Percentiles rank a stretch among this genome's conserved stretches.
Conservation (phyloP, 2,888 invertebrate species). For the Ophion obscuratus region DNA sequence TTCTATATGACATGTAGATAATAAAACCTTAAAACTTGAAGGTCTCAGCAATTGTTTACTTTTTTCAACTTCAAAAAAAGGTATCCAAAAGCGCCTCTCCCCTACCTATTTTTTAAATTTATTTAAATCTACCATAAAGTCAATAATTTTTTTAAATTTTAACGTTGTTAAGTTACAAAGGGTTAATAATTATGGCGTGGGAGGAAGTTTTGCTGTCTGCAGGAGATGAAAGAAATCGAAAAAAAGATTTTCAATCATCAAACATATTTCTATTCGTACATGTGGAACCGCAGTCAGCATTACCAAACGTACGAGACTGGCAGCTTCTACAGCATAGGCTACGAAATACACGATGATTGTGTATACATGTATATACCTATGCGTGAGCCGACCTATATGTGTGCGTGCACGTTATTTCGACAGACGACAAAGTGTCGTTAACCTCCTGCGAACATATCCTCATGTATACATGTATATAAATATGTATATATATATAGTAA, state of each 20-base stretch:
- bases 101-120: no score
- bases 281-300: slow-evolving; percentile 9
- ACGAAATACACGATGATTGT: slow-evolving; percentile 75
- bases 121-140: no score
- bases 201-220: neutral
- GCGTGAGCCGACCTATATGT: slow-evolving; percentile 18
- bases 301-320: slow-evolving; percentile 32
- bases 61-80: no score
- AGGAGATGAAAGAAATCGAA: neutral
- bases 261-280: slow-evolving; percentile 14
- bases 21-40: no score
- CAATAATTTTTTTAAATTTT: no score
- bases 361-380: neutral
- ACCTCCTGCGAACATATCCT: slow-evolving; percentile 76
- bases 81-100: no score
- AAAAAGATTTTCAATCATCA: neutral
- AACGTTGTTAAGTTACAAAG: no score
- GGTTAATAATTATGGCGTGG: no score
- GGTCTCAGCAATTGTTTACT: no score
- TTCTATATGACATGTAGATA: no score
- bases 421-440: slow-evolving; percentile 80
- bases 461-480: slow-evolving; percentile 1
- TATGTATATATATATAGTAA: neutral
- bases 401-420: slow-evolving; percentile 75
- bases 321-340: slow-evolving; percentile 47